Evolutionary conservation across 2,888 invertebrate species (phyloP).

Genomic region (Geophilus truncorum): DNA sequence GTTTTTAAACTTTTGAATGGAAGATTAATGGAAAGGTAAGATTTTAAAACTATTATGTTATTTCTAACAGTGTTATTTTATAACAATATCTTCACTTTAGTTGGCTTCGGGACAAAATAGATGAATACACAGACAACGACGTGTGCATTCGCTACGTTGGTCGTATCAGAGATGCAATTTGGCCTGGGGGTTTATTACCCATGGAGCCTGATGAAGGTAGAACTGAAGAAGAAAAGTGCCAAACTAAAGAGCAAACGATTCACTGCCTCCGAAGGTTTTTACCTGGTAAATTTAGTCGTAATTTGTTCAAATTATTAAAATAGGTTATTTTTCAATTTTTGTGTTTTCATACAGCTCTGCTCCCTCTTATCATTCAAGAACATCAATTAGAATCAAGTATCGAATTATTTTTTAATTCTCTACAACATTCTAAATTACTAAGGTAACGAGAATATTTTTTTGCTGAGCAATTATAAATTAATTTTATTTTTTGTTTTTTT

Average conservation of each 20-base stretch:
- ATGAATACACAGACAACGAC: neutral
- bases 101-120: constrained; percentile 32
- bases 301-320: neutral
- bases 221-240: neutral
- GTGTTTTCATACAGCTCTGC: neutral
- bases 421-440: constrained; percentile 12
- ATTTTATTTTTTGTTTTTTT: neutral
- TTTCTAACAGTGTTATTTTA: neutral
- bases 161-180: constrained; percentile 33
- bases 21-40: constrained; percentile 6
- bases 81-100: too few relatives aligned
- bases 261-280: constrained; percentile 9
- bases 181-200: constrained; percentile 35
- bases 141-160: constrained; percentile 32
- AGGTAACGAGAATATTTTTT: constrained; percentile 9
- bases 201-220: constrained; percentile 8
- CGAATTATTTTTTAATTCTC: constrained; percentile 8
- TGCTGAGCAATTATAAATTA: neutral
- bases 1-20: constrained; percentile 6
- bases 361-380: neutral
- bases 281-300: neutral
- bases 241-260: constrained; percentile 5
- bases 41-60: neutral
- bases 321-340: neutral
- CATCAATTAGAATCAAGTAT: neutral